These are phyloP conservation scores for Atethmia centrago DNA, from an alignment of 2,888 invertebrate genomes.

Conservation along the genomic window DNA sequence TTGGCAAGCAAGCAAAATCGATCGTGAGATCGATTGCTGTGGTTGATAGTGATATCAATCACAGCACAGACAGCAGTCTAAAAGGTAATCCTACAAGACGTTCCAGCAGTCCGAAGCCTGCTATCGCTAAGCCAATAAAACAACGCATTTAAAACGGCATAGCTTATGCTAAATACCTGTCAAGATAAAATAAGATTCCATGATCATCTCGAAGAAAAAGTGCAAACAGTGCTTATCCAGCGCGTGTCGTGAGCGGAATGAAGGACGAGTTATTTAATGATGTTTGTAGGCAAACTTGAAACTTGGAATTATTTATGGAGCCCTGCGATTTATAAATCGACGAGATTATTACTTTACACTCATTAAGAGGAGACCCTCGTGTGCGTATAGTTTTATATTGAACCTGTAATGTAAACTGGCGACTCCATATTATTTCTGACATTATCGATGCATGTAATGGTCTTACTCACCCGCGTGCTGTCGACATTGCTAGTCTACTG, in stretches of 20 bases:
- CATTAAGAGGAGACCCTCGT: conserved; percentile 27
- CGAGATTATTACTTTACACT: conserved; percentile 24
- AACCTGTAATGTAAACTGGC: conserved; percentile 25
- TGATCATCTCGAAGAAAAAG: conserved; percentile 44
- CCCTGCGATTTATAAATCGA: conserved; percentile 20
- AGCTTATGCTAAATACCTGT: conserved; percentile 62
- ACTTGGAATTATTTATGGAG: conserved; percentile 25
- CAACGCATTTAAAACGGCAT: conserved; percentile 35
- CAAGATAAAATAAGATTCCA: conserved; percentile 56
- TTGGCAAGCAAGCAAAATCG: conserved; percentile 3
- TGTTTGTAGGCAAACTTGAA: conserved; percentile 30
- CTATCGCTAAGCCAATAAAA: conserved; percentile 37
- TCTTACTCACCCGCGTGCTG: conserved; percentile 16
- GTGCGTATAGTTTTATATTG: conserved; percentile 19
- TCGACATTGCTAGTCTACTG: conserved; percentile 31
- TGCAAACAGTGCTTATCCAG: conserved; percentile 38
- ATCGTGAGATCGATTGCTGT: too few relatives aligned
- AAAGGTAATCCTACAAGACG: conserved; percentile 14
- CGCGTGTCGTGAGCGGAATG: conserved; percentile 47
- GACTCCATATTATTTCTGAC: conserved; percentile 17
- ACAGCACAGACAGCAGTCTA: conserved; percentile 12
- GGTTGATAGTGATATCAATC: too few relatives aligned
- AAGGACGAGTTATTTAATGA: conserved; percentile 51
- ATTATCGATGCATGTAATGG: conserved; percentile 28
- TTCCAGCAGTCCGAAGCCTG: conserved; percentile 17